A percentile compares a stretch with the other conserved stretches of the same genome.
These are phyloP conservation scores for Geophilus truncorum DNA, from an alignment of 2,888 invertebrate genomes.

Conservation along the genomic window DNA sequence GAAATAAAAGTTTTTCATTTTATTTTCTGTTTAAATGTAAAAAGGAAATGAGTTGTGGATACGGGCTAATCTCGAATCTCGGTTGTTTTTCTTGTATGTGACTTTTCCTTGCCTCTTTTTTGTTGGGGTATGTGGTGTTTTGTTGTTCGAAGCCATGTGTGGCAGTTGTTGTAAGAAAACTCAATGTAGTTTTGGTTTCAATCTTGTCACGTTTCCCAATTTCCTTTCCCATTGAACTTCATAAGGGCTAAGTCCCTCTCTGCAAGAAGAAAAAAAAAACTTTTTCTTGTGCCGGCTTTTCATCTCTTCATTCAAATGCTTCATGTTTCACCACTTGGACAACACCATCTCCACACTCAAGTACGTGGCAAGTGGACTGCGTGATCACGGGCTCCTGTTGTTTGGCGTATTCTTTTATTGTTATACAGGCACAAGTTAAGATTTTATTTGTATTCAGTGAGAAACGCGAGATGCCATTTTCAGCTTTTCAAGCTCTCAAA, in stretches of 20 bases:
- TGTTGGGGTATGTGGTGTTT: background rate
- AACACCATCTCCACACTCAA: background rate
- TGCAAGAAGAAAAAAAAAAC: background rate
- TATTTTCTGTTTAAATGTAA: background rate
- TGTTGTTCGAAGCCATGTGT: background rate
- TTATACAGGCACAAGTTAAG: background rate
- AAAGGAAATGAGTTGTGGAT: constrained; percentile 20
- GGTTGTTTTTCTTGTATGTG: background rate
- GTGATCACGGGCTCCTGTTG: background rate
- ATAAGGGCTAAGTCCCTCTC: constrained; percentile 6
- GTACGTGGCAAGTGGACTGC: background rate
- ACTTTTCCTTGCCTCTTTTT: background rate
- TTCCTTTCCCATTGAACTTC: constrained; percentile 25
- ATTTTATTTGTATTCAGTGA: constrained; percentile 2
- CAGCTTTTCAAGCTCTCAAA: background rate
- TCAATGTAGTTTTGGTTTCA: constrained; percentile 14
- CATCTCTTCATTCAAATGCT: constrained; percentile 22
- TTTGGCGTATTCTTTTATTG: background rate
- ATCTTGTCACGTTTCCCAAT: constrained; percentile 27
- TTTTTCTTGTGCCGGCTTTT: background rate
- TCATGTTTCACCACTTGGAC: constrained; percentile 2
- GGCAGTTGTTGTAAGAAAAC: background rate
- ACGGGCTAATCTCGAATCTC: background rate
- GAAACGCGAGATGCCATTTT: background rate
- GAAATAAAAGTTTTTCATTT: background rate